These are phyloP conservation scores for Mythimna pallens DNA, from an alignment of 2,888 invertebrate genomes.

Conservation along the genomic window DNA sequence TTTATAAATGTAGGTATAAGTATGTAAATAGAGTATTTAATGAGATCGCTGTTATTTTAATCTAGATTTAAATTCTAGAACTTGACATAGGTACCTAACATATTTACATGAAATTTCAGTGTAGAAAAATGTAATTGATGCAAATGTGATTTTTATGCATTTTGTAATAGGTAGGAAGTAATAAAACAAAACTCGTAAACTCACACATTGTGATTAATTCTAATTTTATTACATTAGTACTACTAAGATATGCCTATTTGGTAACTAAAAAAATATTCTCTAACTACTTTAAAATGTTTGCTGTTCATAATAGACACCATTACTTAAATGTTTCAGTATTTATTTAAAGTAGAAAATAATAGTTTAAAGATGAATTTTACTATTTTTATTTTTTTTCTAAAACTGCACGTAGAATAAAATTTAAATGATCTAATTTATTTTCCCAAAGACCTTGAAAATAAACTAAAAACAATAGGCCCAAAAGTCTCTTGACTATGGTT, in stretches of 20 bases:
- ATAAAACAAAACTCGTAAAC: conserved; percentile 10
- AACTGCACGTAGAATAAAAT: neutral
- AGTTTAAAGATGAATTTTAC: neutral
- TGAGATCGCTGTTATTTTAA: conserved; percentile 39
- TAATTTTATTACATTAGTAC: neutral
- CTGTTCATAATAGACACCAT: neutral
- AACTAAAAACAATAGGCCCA: conserved; percentile 2
- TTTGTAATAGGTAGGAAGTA: neutral
- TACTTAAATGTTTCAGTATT: neutral
- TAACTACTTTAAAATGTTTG: too few species aligned
- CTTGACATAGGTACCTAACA: neutral
- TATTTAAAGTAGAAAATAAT: neutral
- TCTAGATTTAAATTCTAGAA: conserved; percentile 15
- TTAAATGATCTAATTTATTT: neutral
- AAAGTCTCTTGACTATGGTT: conserved; percentile 24
- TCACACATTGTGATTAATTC: neutral
- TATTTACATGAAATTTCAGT: neutral
- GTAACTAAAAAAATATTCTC: neutral
- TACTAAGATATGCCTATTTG: neutral
- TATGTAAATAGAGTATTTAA: neutral
- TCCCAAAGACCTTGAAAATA: neutral
- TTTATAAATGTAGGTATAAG: conserved; percentile 25
- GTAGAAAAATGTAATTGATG: conserved; percentile 2
- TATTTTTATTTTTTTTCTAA: neutral
- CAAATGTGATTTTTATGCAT: conserved; percentile 3